phyloP scores from a whole-genome alignment of 2,113 vertebrate genomes.

The Pachyramphus minor region DNA sequence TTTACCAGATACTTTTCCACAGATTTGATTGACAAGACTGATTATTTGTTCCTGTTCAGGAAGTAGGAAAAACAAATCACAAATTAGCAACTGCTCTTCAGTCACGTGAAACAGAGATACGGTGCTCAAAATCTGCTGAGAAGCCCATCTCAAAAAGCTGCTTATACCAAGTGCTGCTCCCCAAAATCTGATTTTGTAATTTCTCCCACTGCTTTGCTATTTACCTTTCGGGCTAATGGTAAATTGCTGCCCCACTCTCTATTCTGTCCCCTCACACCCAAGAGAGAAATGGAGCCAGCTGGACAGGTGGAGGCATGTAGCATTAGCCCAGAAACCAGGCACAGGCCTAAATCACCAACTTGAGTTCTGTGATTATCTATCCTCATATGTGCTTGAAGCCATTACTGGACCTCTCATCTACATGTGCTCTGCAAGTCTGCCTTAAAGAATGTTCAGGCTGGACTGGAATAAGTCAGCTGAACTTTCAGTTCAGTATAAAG shows the following conservation, averaged over 20 bases:
- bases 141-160: not conserved
- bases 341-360: accelerated
- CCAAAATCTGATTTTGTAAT: accelerated
- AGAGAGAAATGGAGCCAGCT: accelerated
- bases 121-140: not conserved
- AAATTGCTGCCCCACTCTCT: too few species aligned
- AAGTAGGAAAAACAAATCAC: not conserved
- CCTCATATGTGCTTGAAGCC: not conserved
- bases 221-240: not conserved
- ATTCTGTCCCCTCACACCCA: accelerated
- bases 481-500: not conserved
- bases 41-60: conserved; percentile 90
- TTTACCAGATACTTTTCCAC: conserved; percentile 88
- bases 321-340: not conserved
- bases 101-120: not conserved
- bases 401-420: not conserved
- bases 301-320: accelerated
- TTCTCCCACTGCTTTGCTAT: not conserved
- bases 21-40: conserved; percentile 95
- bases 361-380: not conserved
- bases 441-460: not conserved
- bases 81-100: not conserved
- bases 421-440: not conserved
- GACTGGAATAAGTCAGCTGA: not conserved
- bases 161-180: not conserved